A percentile compares a stretch with the other conserved stretches of the same genome.
Evolutionary conservation across 2,888 invertebrate species (phyloP).

Genomic region (Phyllotreta cruciferae): DNA sequence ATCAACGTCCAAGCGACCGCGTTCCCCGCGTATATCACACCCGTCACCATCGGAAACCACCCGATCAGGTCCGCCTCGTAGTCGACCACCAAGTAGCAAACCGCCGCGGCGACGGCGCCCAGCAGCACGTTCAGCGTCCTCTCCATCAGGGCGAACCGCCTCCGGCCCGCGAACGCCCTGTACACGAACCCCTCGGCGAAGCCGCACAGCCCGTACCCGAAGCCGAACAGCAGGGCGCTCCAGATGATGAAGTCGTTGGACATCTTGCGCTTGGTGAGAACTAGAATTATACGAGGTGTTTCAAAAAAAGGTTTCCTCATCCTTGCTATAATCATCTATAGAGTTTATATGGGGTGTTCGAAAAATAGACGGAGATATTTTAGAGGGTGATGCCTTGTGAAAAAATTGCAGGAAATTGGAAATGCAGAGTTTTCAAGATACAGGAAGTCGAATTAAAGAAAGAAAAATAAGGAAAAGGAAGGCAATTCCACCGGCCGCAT

Average conservation of each 20-base stretch:
- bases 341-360: no score
- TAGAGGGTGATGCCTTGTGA: no score
- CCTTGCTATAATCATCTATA: no score
- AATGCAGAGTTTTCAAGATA: no score
- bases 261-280: conserved; percentile 40
- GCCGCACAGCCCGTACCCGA: conserved; percentile 63
- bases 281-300: no score
- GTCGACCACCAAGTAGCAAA: conserved; percentile 49
- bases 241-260: conserved; percentile 63
- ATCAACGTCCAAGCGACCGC: conserved; percentile 42
- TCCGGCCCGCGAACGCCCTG: conserved; percentile 62
- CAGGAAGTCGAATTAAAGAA: no score
- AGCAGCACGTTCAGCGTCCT: conserved; percentile 63
- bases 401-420: no score
- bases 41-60: conserved; percentile 38
- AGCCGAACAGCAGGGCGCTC: conserved; percentile 63
- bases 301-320: no score
- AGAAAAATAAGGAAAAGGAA: no score
- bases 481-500: no score
- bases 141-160: conserved; percentile 63
- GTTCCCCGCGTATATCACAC: conserved; percentile 39
- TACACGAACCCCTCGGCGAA: conserved; percentile 62
- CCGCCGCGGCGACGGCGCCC: conserved; percentile 56
- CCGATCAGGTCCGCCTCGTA: conserved; percentile 40
- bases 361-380: no score